A percentile compares a stretch with the other conserved stretches of the same genome.
Evolutionary conservation across 2,797 vertebrate genomes (phyloP).

Genomic region (Betta splendens): DNA sequence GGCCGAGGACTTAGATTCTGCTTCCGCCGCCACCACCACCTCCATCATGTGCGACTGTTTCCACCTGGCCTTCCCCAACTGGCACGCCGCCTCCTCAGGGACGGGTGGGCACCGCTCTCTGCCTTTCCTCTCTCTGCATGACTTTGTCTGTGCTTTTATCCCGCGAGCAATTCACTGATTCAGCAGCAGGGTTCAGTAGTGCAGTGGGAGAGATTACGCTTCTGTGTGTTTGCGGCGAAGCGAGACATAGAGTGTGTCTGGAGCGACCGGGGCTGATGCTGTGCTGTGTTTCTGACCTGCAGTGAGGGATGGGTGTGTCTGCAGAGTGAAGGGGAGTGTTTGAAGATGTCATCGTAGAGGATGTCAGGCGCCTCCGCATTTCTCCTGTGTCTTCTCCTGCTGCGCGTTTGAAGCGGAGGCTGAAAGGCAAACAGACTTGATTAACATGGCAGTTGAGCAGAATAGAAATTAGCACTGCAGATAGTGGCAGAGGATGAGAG

Average conservation of each 20-base stretch:
- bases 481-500: slow-evolving; percentile 1
- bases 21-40: slow-evolving; percentile 29
- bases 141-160: slow-evolving; percentile 21
- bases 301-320: slow-evolving; percentile 78
- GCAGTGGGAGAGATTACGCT: slow-evolving; percentile 74
- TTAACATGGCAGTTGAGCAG: slow-evolving; percentile 14
- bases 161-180: slow-evolving; percentile 38
- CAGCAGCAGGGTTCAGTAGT: slow-evolving; percentile 68
- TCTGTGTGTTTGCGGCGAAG: slow-evolving; percentile 39
- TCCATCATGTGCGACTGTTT: slow-evolving; percentile 98
- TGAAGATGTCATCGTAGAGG: slow-evolving; percentile 58
- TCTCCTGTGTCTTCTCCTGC: slow-evolving; percentile 28
- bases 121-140: slow-evolving; percentile 41
- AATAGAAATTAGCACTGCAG: slow-evolving; percentile 14
- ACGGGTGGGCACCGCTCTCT: slow-evolving; percentile 87
- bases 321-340: slow-evolving; percentile 59
- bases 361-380: slow-evolving; percentile 22
- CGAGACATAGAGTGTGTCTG: slow-evolving; percentile 7
- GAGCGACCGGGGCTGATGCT: slow-evolving; percentile 67
- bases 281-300: slow-evolving; percentile 66
- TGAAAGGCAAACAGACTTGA: slow-evolving; percentile 16
- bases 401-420: slow-evolving; percentile 33
- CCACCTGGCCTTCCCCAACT: slow-evolving; percentile 97
- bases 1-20: slow-evolving; percentile 34
- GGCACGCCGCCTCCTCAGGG: slow-evolving; percentile 92